Conservation (phyloP, 2,113 vertebrate species). For the Sula dactylatra region DNA sequence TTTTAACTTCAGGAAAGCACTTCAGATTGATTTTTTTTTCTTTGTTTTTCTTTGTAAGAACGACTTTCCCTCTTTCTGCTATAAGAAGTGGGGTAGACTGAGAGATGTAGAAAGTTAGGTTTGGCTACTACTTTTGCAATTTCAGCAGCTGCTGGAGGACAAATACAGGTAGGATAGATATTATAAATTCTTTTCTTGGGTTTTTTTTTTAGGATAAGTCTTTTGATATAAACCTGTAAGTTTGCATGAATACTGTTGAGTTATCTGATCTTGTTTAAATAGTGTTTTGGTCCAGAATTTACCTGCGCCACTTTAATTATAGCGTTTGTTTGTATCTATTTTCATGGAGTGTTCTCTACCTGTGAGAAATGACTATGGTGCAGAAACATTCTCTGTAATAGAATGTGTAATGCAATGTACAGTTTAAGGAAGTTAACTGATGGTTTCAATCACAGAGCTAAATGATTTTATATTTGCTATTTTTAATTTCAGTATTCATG, state of each 20-base stretch:
- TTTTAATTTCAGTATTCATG: slow-evolving; percentile 55
- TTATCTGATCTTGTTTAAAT: slow-evolving; percentile 56
- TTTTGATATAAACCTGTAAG: slow-evolving; percentile 71
- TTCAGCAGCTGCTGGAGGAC: slow-evolving; percentile 54
- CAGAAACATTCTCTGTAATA: slow-evolving; percentile 23
- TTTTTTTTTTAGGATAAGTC: slow-evolving; percentile 48
- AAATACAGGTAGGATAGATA: slow-evolving; percentile 39
- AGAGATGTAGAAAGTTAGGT: not conserved
- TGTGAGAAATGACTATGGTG: slow-evolving; percentile 24
- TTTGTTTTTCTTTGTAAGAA: not conserved
- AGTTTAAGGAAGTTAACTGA: slow-evolving; percentile 43
- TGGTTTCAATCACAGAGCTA: slow-evolving; percentile 33
- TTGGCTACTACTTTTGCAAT: slow-evolving; percentile 40
- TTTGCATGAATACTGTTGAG: slow-evolving; percentile 74
- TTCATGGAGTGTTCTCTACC: slow-evolving; percentile 51
- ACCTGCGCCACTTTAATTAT: slow-evolving; percentile 46
- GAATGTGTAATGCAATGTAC: slow-evolving; percentile 58
- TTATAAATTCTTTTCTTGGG: slow-evolving; percentile 17
- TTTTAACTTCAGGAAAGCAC: slow-evolving; percentile 11
- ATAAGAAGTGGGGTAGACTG: not conserved
- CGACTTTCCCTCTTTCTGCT: slow-evolving; percentile 18
- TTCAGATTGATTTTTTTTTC: not conserved
- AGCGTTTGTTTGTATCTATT: slow-evolving; percentile 37
- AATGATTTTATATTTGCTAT: slow-evolving; percentile 47
- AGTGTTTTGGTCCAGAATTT: slow-evolving; percentile 66